phyloP scores from a whole-genome alignment of 2,797 vertebrate species.

The Antennarius maculatus region DNA sequence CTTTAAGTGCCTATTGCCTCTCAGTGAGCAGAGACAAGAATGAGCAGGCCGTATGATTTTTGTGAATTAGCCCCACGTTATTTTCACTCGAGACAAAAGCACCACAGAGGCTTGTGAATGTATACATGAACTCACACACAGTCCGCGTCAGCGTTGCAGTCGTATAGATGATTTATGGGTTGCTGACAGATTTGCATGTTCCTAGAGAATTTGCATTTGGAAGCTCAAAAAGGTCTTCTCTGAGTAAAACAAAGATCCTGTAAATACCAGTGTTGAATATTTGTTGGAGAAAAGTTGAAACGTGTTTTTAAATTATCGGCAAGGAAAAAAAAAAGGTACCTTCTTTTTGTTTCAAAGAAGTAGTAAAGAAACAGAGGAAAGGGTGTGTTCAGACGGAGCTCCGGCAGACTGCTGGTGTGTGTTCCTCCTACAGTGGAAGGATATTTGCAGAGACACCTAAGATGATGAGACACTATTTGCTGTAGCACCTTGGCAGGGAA shows the following conservation, averaged over 20 bases:
- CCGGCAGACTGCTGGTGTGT: conserved; percentile 29
- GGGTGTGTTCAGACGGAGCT: conserved; percentile 22
- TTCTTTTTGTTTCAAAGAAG: conserved; percentile 39
- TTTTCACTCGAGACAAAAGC: conserved; percentile 79
- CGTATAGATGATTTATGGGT: conserved; percentile 55
- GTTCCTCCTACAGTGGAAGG: conserved; percentile 51
- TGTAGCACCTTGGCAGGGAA: conserved; percentile 87
- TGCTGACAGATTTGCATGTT: conserved; percentile 55
- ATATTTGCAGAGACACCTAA: conserved; percentile 78
- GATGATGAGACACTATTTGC: conserved; percentile 85
- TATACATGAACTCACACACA: conserved; percentile 78
- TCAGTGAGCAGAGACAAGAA: conserved; percentile 80
- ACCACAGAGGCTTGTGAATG: conserved; percentile 89
- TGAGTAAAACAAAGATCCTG: neutral
- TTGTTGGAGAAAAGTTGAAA: conserved; percentile 17
- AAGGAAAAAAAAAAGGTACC: conserved; percentile 41
- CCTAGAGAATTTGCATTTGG: conserved; percentile 18
- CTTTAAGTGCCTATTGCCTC: conserved; percentile 95
- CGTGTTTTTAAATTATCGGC: conserved; percentile 49
- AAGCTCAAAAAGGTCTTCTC: neutral
- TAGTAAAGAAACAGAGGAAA: conserved; percentile 29
- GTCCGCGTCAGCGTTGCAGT: conserved; percentile 62
- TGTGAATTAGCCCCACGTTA: conserved; percentile 83
- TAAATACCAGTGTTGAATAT: conserved; percentile 3
- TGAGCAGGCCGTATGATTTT: conserved; percentile 77